Conservation (phyloP, 1,140 invertebrate species). For the Diprion similis region DNA sequence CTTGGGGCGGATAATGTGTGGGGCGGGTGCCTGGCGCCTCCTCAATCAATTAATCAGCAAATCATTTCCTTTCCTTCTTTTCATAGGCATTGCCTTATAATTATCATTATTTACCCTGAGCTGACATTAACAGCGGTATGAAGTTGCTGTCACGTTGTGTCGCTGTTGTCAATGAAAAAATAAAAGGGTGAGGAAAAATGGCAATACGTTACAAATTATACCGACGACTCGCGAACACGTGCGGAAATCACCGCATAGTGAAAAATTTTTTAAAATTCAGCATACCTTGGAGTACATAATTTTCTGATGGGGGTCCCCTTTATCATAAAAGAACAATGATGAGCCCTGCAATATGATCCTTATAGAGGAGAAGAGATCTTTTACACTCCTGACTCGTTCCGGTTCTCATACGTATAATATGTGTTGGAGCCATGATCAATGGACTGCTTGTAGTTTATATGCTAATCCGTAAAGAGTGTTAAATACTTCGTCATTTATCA, state of each 20-base stretch:
- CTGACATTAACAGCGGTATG: neutral
- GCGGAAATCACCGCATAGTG: too few species aligned
- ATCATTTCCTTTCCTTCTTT: conserved; percentile 41
- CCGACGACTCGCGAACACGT: too few species aligned
- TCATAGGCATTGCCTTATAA: neutral
- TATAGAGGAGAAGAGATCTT: conserved; percentile 32
- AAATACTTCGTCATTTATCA: conserved; percentile 65
- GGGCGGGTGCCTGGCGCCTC: conserved; percentile 50
- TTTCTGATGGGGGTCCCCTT: neutral
- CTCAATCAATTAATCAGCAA: conserved; percentile 59
- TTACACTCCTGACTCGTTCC: conserved; percentile 30
- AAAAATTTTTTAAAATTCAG: too few species aligned
- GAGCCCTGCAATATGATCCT: neutral
- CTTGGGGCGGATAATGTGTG: conserved; percentile 42
- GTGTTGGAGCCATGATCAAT: conserved; percentile 62
- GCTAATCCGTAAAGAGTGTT: conserved; percentile 65
- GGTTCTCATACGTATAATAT: conserved; percentile 48
- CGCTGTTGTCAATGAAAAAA: too few species aligned
- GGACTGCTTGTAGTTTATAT: conserved; percentile 64
- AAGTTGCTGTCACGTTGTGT: too few species aligned
- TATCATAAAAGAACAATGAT: conserved; percentile 1
- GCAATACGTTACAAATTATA: too few species aligned
- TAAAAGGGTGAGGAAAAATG: too few species aligned
- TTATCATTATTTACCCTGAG: neutral
- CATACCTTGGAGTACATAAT: too few species aligned